These are phyloP conservation scores for Chondrosia reniformis DNA, from an alignment of 37 sponge, comb jelly and placozoan species.

Conservation along the genomic window DNA sequence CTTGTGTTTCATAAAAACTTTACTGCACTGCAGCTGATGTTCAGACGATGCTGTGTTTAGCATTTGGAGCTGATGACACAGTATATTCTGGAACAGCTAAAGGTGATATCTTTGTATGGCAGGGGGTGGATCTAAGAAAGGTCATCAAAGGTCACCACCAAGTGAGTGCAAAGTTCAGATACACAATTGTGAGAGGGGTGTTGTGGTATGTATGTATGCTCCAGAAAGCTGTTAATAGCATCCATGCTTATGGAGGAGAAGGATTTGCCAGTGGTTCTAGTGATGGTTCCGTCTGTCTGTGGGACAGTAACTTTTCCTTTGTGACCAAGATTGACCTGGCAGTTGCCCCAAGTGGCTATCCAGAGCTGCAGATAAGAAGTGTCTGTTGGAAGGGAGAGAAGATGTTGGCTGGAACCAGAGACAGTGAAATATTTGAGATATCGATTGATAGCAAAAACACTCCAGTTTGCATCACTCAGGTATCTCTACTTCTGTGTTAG, in stretches of 20 bases:
- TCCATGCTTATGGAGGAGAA: conserved; percentile 49
- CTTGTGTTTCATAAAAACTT: not conserved
- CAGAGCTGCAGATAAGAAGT: conserved; percentile 68
- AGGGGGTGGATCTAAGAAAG: conserved; percentile 52
- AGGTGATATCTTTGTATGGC: conserved; percentile 95
- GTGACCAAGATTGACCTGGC: conserved; percentile 68
- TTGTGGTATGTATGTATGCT: not conserved
- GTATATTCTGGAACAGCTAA: conserved; percentile 72
- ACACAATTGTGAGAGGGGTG: not conserved
- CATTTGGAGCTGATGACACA: conserved; percentile 54
- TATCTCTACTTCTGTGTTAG: not conserved
- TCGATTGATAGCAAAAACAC: conserved; percentile 53
- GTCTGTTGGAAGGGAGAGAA: conserved; percentile 77
- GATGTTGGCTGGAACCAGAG: conserved; percentile 84
- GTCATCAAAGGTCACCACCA: conserved; percentile 67
- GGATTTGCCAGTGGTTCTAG: conserved; percentile 84
- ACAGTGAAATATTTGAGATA: conserved; percentile 85
- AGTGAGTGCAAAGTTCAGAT: conserved; percentile 16
- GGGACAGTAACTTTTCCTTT: conserved; percentile 72
- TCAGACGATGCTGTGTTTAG: conserved; percentile 86
- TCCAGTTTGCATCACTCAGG: conserved; percentile 51
- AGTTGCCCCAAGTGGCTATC: conserved; percentile 56
- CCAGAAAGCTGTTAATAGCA: conserved; percentile 74
- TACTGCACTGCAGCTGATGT: conserved; percentile 62
- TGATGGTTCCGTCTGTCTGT: conserved; percentile 84